Evolutionary conservation across 2,797 vertebrate genomes (phyloP).

Genomic region (Phrynocephalus guinanensis): DNA sequence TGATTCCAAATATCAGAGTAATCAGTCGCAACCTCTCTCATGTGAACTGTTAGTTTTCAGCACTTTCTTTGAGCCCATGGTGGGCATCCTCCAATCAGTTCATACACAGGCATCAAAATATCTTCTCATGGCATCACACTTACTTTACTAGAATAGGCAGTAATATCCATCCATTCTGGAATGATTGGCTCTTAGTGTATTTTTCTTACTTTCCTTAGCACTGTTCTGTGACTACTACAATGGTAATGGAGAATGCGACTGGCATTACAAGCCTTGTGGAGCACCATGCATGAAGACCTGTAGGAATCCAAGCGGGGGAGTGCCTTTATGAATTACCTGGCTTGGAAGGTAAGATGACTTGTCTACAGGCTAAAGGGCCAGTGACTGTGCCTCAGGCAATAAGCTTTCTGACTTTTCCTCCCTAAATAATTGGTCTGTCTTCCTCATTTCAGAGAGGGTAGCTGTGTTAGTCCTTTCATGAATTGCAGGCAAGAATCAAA

Average conservation of each 20-base stretch:
- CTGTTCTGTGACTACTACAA: conserved; percentile 84
- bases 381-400: background rate
- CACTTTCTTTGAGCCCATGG: background rate
- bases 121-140: background rate
- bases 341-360: conserved; percentile 76
- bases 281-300: conserved; percentile 80
- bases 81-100: background rate
- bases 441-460: background rate
- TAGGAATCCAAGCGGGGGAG: conserved; percentile 76
- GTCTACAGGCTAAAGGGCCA: background rate
- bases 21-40: background rate
- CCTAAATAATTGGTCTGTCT: background rate
- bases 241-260: conserved; percentile 75
- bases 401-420: background rate
- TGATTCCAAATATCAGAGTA: background rate
- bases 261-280: conserved; percentile 82
- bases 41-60: background rate
- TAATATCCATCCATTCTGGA: background rate
- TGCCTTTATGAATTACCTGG: conserved; percentile 74
- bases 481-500: no score
- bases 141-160: background rate
- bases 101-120: background rate
- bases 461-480: no score
- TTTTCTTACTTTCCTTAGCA: conserved; percentile 64
- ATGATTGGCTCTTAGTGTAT: conserved; percentile 7